These are phyloP conservation scores for Aramus guarauna DNA, from an alignment of 2,113 vertebrate species.

Conservation along the genomic window DNA sequence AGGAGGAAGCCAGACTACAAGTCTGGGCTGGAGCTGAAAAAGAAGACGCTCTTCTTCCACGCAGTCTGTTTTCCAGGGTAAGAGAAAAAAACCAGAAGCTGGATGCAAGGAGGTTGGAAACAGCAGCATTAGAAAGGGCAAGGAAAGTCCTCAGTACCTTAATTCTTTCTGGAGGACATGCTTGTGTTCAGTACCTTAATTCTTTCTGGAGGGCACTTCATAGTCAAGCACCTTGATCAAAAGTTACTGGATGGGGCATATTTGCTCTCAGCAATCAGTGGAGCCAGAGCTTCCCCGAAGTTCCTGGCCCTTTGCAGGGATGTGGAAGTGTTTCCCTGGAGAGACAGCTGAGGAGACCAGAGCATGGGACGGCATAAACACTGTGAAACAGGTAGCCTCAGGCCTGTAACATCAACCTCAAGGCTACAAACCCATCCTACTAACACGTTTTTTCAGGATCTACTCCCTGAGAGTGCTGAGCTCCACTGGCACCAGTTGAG, in stretches of 20 bases:
- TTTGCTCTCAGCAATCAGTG: not conserved
- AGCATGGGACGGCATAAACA: accelerated
- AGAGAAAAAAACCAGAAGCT: not conserved
- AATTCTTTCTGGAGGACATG: not conserved
- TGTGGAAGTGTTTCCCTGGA: not conserved
- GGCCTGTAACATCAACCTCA: not conserved
- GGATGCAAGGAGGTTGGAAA: not conserved
- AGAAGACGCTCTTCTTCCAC: not conserved
- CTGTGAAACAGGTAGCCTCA: not conserved
- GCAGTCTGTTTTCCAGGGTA: not conserved
- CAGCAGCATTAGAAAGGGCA: not conserved
- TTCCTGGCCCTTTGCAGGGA: not conserved
- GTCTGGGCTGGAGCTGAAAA: not conserved
- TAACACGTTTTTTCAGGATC: not conserved
- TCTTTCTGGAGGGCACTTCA: not conserved
- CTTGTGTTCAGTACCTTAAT: not conserved
- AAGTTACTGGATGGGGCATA: not conserved
- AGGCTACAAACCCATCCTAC: not conserved
- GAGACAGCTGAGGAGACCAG: not conserved
- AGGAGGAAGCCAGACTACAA: not conserved
- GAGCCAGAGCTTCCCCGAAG: not conserved
- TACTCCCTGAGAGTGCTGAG: not conserved
- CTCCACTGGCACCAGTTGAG: not conserved
- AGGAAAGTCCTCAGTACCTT: not conserved
- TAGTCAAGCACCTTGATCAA: not conserved